Evolutionary conservation across 2,113 vertebrate species (phyloP), one percentile per base, ranked within the genome.

Genomic region (Pterocles burchelli): DNA sequence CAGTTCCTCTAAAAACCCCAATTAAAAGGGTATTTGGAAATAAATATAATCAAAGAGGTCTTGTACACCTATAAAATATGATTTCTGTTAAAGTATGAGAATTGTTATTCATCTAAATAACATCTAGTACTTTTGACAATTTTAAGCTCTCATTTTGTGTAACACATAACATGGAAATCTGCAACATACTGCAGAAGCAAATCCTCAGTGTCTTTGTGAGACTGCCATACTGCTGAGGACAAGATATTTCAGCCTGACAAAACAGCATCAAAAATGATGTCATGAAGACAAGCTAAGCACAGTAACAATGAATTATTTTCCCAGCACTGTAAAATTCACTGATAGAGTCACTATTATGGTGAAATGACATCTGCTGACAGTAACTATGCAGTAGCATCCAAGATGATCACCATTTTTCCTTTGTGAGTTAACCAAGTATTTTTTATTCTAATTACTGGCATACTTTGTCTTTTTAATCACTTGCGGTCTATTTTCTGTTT

Each of bases 201-300:
- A 95, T 90, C 67, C 67, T 83, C 75, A 26, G 1, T 63, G 54
- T 71, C 76, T 95, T 88, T 92, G 86, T 89, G 88, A 88, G 65
- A 38, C 62, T 81, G 88, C 68, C 72, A 92, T 67, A 89, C 57
- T 88, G 83, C 88, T 95, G 91, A 94, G 84, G 93, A 92, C 82
- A 95, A 93, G 82, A 49, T 87, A 93, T 93, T 95, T 94, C 62
- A 88, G 85, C 74, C 90, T 94, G 87, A 89, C 84, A 96, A 91
- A 92, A 91, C 31, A 91, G 62, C 28, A 4, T 89, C 81, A 92
- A 89, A 72, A 94, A 73, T 63, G 68, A 88, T 81, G 82, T 93
- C 83, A 94, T 18, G 73, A 88, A 80, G 36, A 88, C 80, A 91
- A 88, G 72, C 61, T 59, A 84, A 85, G 61, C 77, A 89, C 65